Conservation (phyloP, 2,797 vertebrate genomes). For the Streptopelia turtur region DNA sequence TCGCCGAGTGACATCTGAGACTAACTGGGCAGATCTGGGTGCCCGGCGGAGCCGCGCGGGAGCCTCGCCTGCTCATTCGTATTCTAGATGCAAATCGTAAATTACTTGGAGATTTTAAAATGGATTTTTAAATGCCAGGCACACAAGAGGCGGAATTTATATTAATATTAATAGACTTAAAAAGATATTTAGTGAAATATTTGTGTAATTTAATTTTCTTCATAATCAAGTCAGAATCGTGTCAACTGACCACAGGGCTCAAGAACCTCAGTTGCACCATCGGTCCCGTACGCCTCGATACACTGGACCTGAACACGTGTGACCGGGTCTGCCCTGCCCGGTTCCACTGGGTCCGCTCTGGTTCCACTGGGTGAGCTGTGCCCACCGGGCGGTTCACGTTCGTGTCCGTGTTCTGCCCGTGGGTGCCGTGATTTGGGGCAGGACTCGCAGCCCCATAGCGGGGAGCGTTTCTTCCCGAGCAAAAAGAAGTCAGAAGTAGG, state of each 20-base stretch:
- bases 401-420: too few relatives aligned
- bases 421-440: too few relatives aligned
- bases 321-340: too few relatives aligned
- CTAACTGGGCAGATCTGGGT: constrained; percentile 66
- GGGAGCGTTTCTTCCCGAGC: neutral
- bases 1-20: constrained; percentile 53
- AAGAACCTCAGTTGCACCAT: neutral
- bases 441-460: neutral
- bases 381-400: too few relatives aligned
- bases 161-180: constrained; percentile 81
- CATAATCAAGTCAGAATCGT: constrained; percentile 58
- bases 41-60: constrained; percentile 54
- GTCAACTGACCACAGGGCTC: constrained; percentile 3
- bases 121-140: constrained; percentile 78
- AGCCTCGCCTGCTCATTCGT: constrained; percentile 66
- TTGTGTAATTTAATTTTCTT: constrained; percentile 80
- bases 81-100: constrained; percentile 74
- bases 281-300: accelerated
- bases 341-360: too few relatives aligned
- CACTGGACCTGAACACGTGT: neutral
- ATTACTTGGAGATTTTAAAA: constrained; percentile 77
- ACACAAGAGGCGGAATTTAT: constrained; percentile 70
- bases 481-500: neutral
- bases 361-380: too few relatives aligned
- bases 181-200: constrained; percentile 81